Percentiles rank a stretch among this genome's conserved stretches.
Conservation (phyloP, 2,797 vertebrate genomes). For the Cirrhinus molitorella region DNA sequence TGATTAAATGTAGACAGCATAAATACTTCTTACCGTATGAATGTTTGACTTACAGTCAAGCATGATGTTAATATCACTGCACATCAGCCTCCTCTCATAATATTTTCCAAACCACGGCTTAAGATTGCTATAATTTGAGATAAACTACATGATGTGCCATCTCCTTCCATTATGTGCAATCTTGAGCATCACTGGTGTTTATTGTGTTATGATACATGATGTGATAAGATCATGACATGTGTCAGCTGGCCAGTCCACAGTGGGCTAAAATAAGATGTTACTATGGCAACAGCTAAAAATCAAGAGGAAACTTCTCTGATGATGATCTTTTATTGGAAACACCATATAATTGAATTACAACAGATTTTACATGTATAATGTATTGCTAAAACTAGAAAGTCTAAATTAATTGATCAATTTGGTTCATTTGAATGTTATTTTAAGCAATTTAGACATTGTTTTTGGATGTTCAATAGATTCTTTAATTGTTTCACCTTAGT, state of each 20-base stretch:
- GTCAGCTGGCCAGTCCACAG: slow-evolving; percentile 23
- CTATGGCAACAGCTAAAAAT: slow-evolving; percentile 19
- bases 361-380: not conserved
- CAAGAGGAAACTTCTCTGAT: not conserved
- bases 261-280: slow-evolving; percentile 2
- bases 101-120: slow-evolving; percentile 16
- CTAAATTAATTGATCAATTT: not conserved
- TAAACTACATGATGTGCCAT: slow-evolving; percentile 11
- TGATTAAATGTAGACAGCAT: not conserved
- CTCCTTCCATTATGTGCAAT: slow-evolving; percentile 7
- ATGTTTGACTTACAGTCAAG: not conserved
- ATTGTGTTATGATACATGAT: slow-evolving; percentile 26
- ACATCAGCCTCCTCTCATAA: not conserved
- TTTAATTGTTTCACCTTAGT: not conserved
- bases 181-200: slow-evolving; percentile 32
- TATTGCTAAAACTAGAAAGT: not conserved
- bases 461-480: not conserved
- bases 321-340: not conserved
- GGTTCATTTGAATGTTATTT: not conserved
- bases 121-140: slow-evolving; percentile 4
- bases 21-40: not conserved
- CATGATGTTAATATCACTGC: not conserved
- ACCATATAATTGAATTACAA: not conserved
- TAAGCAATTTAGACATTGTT: not conserved
- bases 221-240: slow-evolving; percentile 32